These are phyloP conservation scores for Apomyelois bistriatella DNA, from an alignment of 2,888 invertebrate genomes.

Conservation along the genomic window DNA sequence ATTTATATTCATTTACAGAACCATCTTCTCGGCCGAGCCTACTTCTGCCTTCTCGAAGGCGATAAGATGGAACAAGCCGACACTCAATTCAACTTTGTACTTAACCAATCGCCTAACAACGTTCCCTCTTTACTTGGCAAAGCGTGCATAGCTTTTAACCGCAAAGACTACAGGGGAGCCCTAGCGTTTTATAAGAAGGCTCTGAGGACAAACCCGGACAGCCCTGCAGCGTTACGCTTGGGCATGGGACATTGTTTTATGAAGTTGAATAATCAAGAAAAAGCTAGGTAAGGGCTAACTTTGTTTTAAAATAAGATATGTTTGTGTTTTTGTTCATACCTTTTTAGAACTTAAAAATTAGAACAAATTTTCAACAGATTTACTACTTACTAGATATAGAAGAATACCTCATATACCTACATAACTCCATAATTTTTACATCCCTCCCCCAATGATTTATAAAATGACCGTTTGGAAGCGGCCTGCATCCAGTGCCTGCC, in stretches of 20 bases:
- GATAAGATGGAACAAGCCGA: constrained; percentile 99
- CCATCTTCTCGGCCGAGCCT: constrained; percentile 98
- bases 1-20: constrained; percentile 78
- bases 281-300: constrained; percentile 85
- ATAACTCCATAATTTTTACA: too few species aligned
- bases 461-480: too few species aligned
- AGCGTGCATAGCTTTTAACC: constrained; percentile 99
- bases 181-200: constrained; percentile 99
- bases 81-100: constrained; percentile 99
- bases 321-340: neutral
- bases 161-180: constrained; percentile 96
- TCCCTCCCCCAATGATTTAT: too few species aligned
- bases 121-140: constrained; percentile 98
- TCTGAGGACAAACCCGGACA: constrained; percentile 95
- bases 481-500: too few species aligned
- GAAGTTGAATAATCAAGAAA: constrained; percentile 96
- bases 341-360: too few species aligned
- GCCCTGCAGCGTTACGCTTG: constrained; percentile 96
- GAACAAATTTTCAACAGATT: too few species aligned
- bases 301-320: neutral
- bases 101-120: constrained; percentile 96
- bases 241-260: constrained; percentile 99
- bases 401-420: too few species aligned
- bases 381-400: too few species aligned
- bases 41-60: constrained; percentile 98